phyloP scores from a whole-genome alignment of 1,140 invertebrate genomes.

The Tetragonula clypearis region DNA sequence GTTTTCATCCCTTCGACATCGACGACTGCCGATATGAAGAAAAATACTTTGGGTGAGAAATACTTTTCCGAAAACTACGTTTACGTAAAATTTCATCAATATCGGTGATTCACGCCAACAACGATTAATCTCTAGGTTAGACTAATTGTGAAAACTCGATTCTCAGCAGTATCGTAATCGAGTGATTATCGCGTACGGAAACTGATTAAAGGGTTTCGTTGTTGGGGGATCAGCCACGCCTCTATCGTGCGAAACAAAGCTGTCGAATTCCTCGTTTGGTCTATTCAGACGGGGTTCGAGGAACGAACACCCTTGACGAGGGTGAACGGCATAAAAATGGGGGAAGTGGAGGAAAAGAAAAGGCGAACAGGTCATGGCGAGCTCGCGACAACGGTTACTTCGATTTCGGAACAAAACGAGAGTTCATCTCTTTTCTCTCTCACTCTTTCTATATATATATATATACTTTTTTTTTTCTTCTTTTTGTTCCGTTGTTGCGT shows the following conservation, averaged over 20 bases:
- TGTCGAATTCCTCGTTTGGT: background rate
- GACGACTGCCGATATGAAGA: too few relatives aligned
- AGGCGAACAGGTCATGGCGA: constrained; percentile 42
- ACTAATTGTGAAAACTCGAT: too few relatives aligned
- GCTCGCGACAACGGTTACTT: constrained; percentile 60
- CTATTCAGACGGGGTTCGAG: constrained; percentile 11
- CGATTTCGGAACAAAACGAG: constrained; percentile 60
- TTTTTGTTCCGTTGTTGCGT: background rate
- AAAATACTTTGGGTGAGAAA: too few relatives aligned
- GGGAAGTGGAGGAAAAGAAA: background rate
- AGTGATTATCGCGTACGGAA: background rate
- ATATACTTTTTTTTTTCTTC: background rate
- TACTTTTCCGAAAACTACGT: too few relatives aligned
- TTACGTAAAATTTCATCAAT: too few relatives aligned
- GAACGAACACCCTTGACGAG: constrained; percentile 32
- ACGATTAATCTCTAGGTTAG: too few relatives aligned
- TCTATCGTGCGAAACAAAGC: background rate
- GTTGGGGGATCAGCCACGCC: background rate
- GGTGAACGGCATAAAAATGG: background rate
- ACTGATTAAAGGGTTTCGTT: background rate
- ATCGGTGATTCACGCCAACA: too few relatives aligned
- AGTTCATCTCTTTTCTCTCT: background rate
- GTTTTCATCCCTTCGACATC: too few relatives aligned
- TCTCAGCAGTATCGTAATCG: too few relatives aligned
- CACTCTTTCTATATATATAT: background rate